Base-by-base conservation (phyloP, 2,113 vertebrate genomes). In the Calyptommatus sinebrachiatus region DNA sequence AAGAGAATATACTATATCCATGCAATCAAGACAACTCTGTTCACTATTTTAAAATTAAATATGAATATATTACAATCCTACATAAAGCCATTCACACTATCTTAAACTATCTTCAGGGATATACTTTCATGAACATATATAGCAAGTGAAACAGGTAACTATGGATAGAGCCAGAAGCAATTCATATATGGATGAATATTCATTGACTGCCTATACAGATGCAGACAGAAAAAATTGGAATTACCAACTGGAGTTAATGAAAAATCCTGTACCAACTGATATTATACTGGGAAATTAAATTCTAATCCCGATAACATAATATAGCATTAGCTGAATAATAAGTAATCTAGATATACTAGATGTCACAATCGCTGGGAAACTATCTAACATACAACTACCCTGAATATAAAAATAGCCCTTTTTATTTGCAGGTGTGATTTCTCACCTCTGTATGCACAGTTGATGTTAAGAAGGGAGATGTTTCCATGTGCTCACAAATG, bases 401-500 rank as follows among this genome's bases (percentile, higher is more conserved):
- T 16, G 53, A 45, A 45, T 73, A 75, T 85, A 73, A 21, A 57
- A 70, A 76, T 18, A 87, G 67, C 83, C 10, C 24, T 45, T 73
- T 76, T 84, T 89, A 66, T 66, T 86, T 65, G 74, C 73, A 80
- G n/a, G 50, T 79, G 21, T 1, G 57, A 11, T 66, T 80, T 79
- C 94, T 95, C 89, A 96, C 95, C 95, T 92, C 29, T 65, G 78
- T 77, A 80, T 82, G 81, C 62, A 72, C 60, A 60, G 0, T 46
- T 61, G 61, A 8, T 61, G 88, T 90, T 95, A 96, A 7, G 95
- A 96, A 35, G 95, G 95, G 82, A 96, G 94, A 83, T 96, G 95
- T 71, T 96, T 96, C 95, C 95, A 96, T 11, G 95, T 96, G 89
- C 95, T 96, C 89, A 96, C 95, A 70, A 96, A 96, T 0, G 95